Evolutionary conservation across 2,888 invertebrate genomes (phyloP), one percentile per base, ranked within the genome.

Genomic region (Ceramica pisi): DNA sequence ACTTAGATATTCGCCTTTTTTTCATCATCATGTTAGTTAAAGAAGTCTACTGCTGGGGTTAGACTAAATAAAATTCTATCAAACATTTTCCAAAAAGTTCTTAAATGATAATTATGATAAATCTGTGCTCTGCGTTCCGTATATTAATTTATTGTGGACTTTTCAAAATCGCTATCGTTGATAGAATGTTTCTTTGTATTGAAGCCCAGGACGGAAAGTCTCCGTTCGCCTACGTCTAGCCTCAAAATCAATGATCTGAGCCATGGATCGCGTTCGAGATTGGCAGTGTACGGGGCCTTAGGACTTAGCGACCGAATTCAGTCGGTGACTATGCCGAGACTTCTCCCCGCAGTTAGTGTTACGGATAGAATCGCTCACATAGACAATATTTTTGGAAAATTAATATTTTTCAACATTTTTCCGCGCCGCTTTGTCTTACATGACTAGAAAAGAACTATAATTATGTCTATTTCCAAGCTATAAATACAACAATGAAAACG

Each of bases 401-500:
- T 26, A 31, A 21, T 35, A 0, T 2, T 51, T 44, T 44, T 38
- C 1, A 19, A 48, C n/a, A 16, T 7, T 38, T 48, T 19, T 19
- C 9, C 21, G 14, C 16, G 19, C 21, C 1, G 6, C 14, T 7
- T n/a, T 59, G 1, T 12, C 44, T 6, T 6, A 23, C 19, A 21
- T 46, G 1, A 26, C 35, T 38, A 21, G 48, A 12, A 71, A 44
- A 57, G 9, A 48, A n/a, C 48, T 21, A 53, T 14, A 59, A 21
- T 46, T 21, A 59, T 48, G 5, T 2, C 14, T 23, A 10, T 64
- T 12, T 35, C 19, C 23, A 38, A 3, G 12, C n/a, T 60, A 16
- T 8, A 55, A 62, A 61, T 38, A 77, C 23, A 26, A 61, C 31
- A 77, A 38, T 69, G 5, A 44, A 53, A 50, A 44, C 26, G 21